A percentile compares a stretch with the other conserved stretches of the same genome.
Evolutionary conservation across 1,140 invertebrate genomes (phyloP).

Genomic region (Hermatobates lingyangjiaoensis): DNA sequence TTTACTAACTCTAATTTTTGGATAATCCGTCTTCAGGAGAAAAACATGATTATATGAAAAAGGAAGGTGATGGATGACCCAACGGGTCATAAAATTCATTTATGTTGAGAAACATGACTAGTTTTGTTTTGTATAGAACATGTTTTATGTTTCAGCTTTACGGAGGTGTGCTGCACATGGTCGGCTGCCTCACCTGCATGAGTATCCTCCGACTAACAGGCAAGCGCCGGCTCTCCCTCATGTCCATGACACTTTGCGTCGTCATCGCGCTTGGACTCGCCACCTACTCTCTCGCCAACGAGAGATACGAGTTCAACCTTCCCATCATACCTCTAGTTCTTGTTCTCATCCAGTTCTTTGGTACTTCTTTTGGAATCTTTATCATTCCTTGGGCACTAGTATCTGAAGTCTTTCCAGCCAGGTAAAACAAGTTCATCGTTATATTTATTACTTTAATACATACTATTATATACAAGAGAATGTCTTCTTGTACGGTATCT

Average conservation of each 20-base stretch:
- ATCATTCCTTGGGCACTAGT: conserved; percentile 20
- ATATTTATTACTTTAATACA: conserved; percentile 1
- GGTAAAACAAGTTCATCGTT: conserved; percentile 15
- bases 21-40: no score
- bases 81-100: no score
- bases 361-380: conserved; percentile 14
- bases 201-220: conserved; percentile 18
- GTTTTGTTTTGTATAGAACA: no score
- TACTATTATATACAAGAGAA: neutral
- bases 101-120: no score
- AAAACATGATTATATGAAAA: no score
- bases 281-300: conserved; percentile 9
- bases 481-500: no score
- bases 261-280: conserved; percentile 10
- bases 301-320: neutral
- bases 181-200: conserved; percentile 13
- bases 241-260: conserved; percentile 20
- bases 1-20: no score
- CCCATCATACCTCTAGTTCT: conserved; percentile 15
- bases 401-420: conserved; percentile 19
- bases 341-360: conserved; percentile 14
- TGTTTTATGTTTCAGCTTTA: conserved; percentile 13
- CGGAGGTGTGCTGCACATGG: conserved; percentile 6
- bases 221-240: conserved; percentile 22
- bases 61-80: no score